These are phyloP conservation scores for Acanthopagrus latus DNA, from an alignment of 2,797 vertebrate genomes.

Conservation along the genomic window DNA sequence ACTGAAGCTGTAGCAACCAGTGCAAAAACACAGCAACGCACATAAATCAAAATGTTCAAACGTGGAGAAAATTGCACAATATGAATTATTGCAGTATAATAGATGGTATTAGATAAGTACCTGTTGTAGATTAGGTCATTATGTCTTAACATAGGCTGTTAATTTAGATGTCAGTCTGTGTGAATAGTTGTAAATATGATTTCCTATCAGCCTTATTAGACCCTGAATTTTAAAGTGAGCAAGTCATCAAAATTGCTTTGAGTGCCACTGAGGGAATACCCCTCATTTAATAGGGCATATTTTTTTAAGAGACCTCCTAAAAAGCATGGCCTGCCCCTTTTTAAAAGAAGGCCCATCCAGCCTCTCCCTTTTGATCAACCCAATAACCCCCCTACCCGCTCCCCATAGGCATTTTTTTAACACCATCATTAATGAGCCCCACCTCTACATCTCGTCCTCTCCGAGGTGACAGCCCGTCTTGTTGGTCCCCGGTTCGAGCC, in stretches of 20 bases:
- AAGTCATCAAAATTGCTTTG: constrained; percentile 40
- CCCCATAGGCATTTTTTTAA: constrained; percentile 75
- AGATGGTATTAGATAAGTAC: constrained; percentile 29
- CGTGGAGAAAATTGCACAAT: constrained; percentile 29
- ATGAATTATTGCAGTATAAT: constrained; percentile 37
- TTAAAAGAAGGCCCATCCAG: constrained; percentile 77
- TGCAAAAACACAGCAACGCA: constrained; percentile 53
- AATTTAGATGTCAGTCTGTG: constrained; percentile 35
- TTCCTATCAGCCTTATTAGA: constrained; percentile 36
- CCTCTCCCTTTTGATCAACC: constrained; percentile 80
- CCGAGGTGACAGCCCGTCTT: constrained; percentile 69
- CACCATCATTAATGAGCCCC: constrained; percentile 80
- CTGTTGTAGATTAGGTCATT: constrained; percentile 36
- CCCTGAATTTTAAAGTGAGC: constrained; percentile 40
- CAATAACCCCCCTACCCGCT: constrained; percentile 62
- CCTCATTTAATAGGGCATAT: constrained; percentile 71
- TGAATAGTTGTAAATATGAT: constrained; percentile 43
- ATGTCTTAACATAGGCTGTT: constrained; percentile 30
- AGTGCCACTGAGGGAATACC: constrained; percentile 63
- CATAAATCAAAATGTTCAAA: constrained; percentile 44
- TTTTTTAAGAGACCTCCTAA: constrained; percentile 81
- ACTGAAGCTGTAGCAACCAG: constrained; percentile 50
- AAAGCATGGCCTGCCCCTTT: constrained; percentile 69
- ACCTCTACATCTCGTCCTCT: constrained; percentile 74
- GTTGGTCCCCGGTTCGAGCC: constrained; percentile 65